These are phyloP conservation scores for Panthera uncia DNA, from an alignment of 2,113 vertebrate genomes.

Conservation along the genomic window DNA sequence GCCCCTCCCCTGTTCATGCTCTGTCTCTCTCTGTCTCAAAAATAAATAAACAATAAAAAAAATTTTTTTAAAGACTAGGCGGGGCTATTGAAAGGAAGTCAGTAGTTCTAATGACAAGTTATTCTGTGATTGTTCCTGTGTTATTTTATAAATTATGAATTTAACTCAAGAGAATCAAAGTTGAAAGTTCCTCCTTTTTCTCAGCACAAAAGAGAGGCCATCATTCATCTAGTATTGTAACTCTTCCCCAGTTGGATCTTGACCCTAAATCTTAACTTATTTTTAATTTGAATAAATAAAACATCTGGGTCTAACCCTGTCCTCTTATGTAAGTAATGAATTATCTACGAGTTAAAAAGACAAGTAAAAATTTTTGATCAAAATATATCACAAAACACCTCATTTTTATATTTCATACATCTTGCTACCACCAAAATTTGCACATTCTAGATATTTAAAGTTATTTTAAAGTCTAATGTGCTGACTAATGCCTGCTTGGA, in stretches of 20 bases:
- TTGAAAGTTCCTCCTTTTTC: background rate
- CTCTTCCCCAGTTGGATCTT: background rate
- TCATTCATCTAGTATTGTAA: background rate
- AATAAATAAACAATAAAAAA: too few species aligned
- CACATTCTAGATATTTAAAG: background rate
- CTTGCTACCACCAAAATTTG: background rate
- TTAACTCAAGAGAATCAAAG: slow-evolving; percentile 39
- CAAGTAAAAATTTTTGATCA: background rate
- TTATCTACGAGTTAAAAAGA: background rate
- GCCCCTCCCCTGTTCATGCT: too few species aligned
- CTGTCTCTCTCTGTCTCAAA: too few species aligned
- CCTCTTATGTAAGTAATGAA: background rate
- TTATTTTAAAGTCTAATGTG: background rate
- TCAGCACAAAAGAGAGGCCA: background rate
- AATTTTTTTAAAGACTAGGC: background rate
- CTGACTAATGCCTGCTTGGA: background rate
- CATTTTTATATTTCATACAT: background rate
- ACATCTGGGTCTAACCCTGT: background rate
- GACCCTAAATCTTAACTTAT: background rate
- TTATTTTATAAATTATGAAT: background rate
- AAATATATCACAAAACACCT: background rate
- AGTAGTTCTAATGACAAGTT: background rate
- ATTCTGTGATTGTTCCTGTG: background rate
- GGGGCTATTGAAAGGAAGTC: background rate
- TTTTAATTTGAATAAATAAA: slow-evolving; percentile 7